phyloP scores from a whole-genome alignment of 2,113 vertebrate species.

The Carassius gibelio region DNA sequence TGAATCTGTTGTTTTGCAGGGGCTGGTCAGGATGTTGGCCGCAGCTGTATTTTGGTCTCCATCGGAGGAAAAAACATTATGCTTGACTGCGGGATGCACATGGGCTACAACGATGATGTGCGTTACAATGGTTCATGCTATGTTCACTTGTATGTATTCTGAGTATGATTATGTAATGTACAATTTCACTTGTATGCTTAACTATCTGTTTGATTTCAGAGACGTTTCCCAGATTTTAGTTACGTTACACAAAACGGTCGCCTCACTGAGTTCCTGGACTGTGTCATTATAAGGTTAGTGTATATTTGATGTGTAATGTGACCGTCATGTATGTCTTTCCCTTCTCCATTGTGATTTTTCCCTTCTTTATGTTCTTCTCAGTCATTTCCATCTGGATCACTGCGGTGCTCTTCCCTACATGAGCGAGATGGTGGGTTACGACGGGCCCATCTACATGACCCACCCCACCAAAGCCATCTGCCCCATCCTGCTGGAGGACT shows the following conservation, averaged over 20 bases:
- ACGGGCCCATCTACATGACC: slow-evolving; percentile 98
- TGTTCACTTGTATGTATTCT: background rate
- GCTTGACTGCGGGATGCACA: slow-evolving; percentile 99
- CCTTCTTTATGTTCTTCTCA: slow-evolving; percentile 55
- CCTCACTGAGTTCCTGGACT: slow-evolving; percentile 95
- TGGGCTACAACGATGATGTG: slow-evolving; percentile 97
- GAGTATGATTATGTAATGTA: background rate
- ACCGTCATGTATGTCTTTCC: background rate
- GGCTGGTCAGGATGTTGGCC: slow-evolving; percentile 95
- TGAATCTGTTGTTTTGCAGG: slow-evolving; percentile 67
- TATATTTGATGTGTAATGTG: background rate
- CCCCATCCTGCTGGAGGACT: slow-evolving; percentile 96
- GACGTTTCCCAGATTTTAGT: slow-evolving; percentile 96
- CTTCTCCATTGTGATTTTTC: background rate
- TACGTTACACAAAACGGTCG: slow-evolving; percentile 93
- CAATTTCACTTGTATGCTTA: background rate
- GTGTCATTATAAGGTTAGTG: slow-evolving; percentile 93
- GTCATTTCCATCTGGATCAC: slow-evolving; percentile 97
- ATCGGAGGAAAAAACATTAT: slow-evolving; percentile 96
- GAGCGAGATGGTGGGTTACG: slow-evolving; percentile 98
- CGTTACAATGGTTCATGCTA: slow-evolving; percentile 60
- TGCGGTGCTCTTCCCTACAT: slow-evolving; percentile 95
- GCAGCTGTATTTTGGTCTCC: slow-evolving; percentile 95
- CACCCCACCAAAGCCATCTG: slow-evolving; percentile 99
- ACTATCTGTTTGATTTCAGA: slow-evolving; percentile 68